Evolutionary conservation across 2,888 invertebrate genomes (phyloP), one percentile per base, ranked within the genome.

Genomic region (Aethes cnicana): DNA sequence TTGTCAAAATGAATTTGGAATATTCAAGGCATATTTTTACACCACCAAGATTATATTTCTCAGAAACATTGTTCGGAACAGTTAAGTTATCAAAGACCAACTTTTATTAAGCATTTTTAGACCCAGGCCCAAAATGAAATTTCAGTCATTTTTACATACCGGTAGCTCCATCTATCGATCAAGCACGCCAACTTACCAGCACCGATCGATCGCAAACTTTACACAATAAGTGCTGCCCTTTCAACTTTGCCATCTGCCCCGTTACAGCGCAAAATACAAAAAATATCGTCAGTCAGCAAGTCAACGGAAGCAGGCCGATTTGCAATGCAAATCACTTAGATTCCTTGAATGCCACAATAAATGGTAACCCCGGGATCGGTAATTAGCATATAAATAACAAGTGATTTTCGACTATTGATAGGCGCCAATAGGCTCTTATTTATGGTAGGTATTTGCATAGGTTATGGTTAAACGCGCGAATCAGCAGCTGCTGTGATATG

Each of bases 381-480:
- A 59, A 86, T 88, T 87, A 72, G 62, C 86, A 88, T 88, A 84
- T 86, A 84, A 87, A 88, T 87, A 85, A 81, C 75, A 72, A 78
- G 75, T 82, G 81, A 79, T 85, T 81, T 74, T 72, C 69, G 82
- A 82, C 77, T 81, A 86, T 85, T 75, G 83, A 79, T 74, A 69
- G 69, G 64, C 63, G 73, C 70, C 72, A 78, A 81, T 70, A 64
- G 58, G 66, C 54, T 58, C n/a, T 70, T 68, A 74, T 75, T 73
- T 73, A 73, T 68, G 61, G 62, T 54, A 44, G 44, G 33, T 28
- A 70, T 73, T 69, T 62, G 66, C 69, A 72, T 70, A 61, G 61
- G 63, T 61, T 59, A 60, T 57, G 57, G 64, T 64, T 67, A 43
- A 48, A 48, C 42, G 42, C n/a, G 14, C 16, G 37, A 2, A 26